Base-by-base conservation (phyloP, 2,797 vertebrate species). In the Microtus californicus region DNA sequence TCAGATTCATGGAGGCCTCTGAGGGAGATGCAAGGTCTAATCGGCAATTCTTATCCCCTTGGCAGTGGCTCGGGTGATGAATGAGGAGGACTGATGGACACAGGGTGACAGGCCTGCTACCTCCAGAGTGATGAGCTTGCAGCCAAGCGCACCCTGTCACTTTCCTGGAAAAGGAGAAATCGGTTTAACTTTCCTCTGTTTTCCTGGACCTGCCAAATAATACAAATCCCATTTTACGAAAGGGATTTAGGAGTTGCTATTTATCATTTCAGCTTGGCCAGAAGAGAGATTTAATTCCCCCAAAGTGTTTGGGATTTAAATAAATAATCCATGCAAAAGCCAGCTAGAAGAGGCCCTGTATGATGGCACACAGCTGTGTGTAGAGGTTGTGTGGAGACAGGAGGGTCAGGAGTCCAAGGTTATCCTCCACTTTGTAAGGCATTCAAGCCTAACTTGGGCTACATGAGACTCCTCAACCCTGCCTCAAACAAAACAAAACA, bases 1-100 rank as follows among this genome's bases (percentile, higher is more conserved):
- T 88, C 90, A 95, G 93, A 94, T 94, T 95, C 88, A 79, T 74
- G 88, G 93, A 73, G 54, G 81, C 67, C 90, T 96, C 73, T 12
- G 31, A 77, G 69, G 81, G 86, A 96, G 89, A 87, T n/a, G 78
- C 71, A 80, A 92, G 65, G 51, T 89, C 80, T 92, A 78, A 93
- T 88, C 1, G n/a, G 71, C 82, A 87, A 80, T 96, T 94, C 90
- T 87, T 61, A 76, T 76, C 67, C 31, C 83, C 29, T 74, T 88
- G 82, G 63, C 67, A 51, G 90, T 69, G 13, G 82, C 89, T 97
- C 73, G 13, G 69, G 78, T 95, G 90, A 88, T 59, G 48, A 82
- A 91, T 97, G 94, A 81, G 81, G 63, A 61, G 81, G 67, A 40
- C 43, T 87, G 78, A 67, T 56, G 67, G 96, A 45, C 59, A 69